Percentiles rank a stretch among this genome's conserved stretches.
These are phyloP conservation scores for Strigamia transsilvanica DNA, from an alignment of 2,888 invertebrate species.

Conservation along the genomic window DNA sequence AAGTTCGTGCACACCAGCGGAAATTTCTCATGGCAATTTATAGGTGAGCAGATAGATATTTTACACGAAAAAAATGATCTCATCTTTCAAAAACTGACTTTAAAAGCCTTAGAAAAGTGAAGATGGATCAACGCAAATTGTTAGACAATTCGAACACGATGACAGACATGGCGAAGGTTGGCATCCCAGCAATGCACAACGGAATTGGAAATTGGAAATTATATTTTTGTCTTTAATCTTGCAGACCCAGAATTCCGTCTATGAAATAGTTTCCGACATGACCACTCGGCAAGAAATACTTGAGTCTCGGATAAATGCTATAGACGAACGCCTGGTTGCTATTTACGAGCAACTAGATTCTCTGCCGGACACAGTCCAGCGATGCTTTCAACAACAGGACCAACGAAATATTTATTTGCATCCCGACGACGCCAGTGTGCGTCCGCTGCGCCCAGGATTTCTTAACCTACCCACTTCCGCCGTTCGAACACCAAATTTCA, in stretches of 20 bases:
- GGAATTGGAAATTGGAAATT: too few species aligned
- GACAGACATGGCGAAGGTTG: constrained; percentile 99
- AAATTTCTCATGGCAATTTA: constrained; percentile 99
- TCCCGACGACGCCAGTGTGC: constrained; percentile 69
- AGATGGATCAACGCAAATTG: constrained; percentile 99
- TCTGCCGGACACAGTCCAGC: constrained; percentile 78
- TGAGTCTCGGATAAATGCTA: constrained; percentile 88
- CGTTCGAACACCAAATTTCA: not conserved
- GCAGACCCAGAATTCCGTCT: constrained; percentile 96
- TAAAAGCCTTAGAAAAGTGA: constrained; percentile 97
- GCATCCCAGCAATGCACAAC: too few species aligned
- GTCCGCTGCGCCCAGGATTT: not conserved
- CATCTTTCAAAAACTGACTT: constrained; percentile 35
- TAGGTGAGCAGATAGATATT: constrained; percentile 74
- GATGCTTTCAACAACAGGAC: constrained; percentile 71
- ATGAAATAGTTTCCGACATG: constrained; percentile 98
- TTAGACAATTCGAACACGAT: constrained; percentile 99
- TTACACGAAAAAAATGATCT: not conserved
- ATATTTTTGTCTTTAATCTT: too few species aligned
- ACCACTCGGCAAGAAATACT: constrained; percentile 91
- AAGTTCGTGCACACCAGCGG: constrained; percentile 97
- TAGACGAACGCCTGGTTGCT: constrained; percentile 89
- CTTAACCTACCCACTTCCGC: constrained; percentile 1
- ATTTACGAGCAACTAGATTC: constrained; percentile 87
- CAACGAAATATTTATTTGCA: constrained; percentile 85